Base-by-base conservation (phyloP, 2,113 vertebrate genomes). In the Nothobranchius furzeri region DNA sequence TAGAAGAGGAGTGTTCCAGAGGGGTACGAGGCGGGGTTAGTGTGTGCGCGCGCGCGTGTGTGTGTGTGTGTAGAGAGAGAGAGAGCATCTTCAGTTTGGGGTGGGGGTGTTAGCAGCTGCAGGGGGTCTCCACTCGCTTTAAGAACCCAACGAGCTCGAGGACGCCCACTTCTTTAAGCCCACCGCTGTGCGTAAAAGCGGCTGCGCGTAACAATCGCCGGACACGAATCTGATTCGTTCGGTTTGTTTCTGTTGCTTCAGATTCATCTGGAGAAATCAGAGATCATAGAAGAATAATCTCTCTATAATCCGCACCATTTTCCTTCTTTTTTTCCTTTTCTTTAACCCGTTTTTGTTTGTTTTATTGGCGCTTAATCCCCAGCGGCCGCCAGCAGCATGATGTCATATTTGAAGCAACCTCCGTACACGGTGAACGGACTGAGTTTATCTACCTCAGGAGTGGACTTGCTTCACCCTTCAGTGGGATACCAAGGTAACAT, bases 321-420 rank as follows among this genome's bases (percentile, higher is more conserved):
- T 48, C 67, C 37, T 73, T 11, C 52, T 69, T 61, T n/a, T 60
- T 79, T 46, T 30, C 3, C 2, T 30, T 30, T 30, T 30, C 1
- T 30, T 30, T 30, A 30, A 4, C 30, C 30, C 4, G 4, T 30
- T 30, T 30, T 30, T 30, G 30, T 30, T 30, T 30, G 30, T 30
- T 75, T 68, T 75, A 43, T 73, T 40, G 82, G 70, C 76, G 47
- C 48, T 83, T 40, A 8, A 83, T 81, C 40, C 69, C 70, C 58
- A 76, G 78, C 89, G 87, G 93, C 93, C 83, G 93, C 95, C 95
- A 97, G 93, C 95, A 97, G 93, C 93, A 98, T 99, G 96, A 98
- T 99, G 96, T 98, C 96, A 91, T 99, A 99, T 94, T 91, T 98
- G 89, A 99, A 99, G 93, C 97, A 98, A 94, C 95, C 96, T 87